Conservation (phyloP, 2,888 invertebrate genomes). For the Toxonevra muliebris region DNA sequence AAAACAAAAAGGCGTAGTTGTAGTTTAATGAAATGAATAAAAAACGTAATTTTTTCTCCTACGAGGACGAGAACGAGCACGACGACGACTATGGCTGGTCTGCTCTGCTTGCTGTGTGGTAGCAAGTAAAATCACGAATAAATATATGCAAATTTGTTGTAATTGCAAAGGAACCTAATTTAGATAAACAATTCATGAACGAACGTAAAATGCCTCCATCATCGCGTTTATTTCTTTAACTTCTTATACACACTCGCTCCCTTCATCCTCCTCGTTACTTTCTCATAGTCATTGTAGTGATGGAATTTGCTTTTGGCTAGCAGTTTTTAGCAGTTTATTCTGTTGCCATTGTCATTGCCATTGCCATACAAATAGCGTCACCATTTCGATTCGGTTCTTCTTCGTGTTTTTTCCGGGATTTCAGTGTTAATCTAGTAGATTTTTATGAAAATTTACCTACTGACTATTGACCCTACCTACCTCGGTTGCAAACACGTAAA, state of each 20-base stretch:
- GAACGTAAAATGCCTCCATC: slow-evolving; percentile 13
- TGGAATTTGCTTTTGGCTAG: too few species aligned
- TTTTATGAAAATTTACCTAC: too few species aligned
- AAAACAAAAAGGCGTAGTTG: background rate
- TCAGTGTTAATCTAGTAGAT: too few species aligned
- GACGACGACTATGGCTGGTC: background rate
- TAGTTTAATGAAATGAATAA: background rate
- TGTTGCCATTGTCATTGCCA: background rate
- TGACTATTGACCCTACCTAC: too few species aligned
- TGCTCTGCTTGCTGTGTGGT: background rate
- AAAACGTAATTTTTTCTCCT: background rate
- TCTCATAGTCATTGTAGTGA: background rate
- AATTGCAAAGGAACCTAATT: slow-evolving; percentile 37
- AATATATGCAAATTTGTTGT: slow-evolving; percentile 41
- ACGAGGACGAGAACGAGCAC: too few species aligned
- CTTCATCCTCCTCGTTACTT: background rate
- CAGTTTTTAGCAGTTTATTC: background rate
- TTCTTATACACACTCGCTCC: background rate
- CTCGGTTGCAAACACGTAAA: too few species aligned
- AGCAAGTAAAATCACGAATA: slow-evolving; percentile 31
- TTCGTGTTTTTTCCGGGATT: background rate
- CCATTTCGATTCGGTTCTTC: background rate
- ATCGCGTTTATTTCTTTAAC: background rate
- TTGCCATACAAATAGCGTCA: background rate
- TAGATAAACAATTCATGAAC: slow-evolving; percentile 41